phyloP scores from a whole-genome alignment of 2,797 vertebrate genomes.

The Columba guinea region DNA sequence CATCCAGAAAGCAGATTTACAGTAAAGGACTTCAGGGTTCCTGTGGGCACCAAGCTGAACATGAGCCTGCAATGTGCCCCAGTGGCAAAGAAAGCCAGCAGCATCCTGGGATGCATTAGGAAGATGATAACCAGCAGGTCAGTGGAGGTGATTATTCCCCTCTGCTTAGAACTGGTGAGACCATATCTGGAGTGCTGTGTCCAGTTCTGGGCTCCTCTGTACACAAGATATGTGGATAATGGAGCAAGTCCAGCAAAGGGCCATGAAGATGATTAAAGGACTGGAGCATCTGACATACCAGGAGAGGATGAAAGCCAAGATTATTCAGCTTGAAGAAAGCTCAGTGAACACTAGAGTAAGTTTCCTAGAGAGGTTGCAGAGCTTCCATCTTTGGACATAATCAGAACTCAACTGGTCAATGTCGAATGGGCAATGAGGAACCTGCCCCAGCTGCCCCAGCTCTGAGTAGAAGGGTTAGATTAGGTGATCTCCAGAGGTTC shows the following conservation, averaged over 20 bases:
- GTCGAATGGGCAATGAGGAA: neutral
- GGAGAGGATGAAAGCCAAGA: neutral
- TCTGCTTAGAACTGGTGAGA: neutral
- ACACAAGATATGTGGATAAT: neutral
- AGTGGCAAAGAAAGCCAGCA: neutral
- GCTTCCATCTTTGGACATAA: neutral
- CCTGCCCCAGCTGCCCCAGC: neutral
- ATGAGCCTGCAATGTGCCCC: neutral
- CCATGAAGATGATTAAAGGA: neutral
- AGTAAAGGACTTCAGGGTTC: neutral
- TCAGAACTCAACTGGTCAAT: neutral
- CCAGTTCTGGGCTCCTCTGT: neutral
- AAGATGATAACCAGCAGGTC: neutral
- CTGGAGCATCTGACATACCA: neutral
- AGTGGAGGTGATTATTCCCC: neutral
- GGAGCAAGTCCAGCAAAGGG: neutral
- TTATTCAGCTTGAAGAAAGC: neutral
- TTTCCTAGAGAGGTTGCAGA: neutral
- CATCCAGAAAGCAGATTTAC: neutral
- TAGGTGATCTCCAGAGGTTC: neutral
- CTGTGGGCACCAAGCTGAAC: neutral
- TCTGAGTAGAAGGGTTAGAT: neutral
- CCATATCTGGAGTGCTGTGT: neutral
- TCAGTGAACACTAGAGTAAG: neutral
- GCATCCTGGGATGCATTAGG: neutral